Evolutionary conservation across 2,888 invertebrate genomes (phyloP).

Genomic region (Lapara coniferarum): DNA sequence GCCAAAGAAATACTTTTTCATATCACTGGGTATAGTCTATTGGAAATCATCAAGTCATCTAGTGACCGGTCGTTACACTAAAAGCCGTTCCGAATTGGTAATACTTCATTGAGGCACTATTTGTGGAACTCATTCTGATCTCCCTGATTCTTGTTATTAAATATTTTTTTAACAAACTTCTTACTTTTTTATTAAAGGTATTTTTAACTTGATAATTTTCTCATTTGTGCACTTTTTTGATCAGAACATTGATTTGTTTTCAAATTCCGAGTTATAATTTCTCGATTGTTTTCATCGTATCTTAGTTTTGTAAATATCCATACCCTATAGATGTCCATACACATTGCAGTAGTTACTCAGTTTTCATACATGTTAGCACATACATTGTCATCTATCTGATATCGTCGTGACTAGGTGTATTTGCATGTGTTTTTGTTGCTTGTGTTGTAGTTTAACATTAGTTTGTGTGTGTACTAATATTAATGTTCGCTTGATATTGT

Average conservation of each 20-base stretch:
- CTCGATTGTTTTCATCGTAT: too few species aligned
- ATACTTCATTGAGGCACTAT: background rate
- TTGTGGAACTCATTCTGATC: background rate
- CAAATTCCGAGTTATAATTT: too few species aligned
- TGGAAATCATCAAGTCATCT: background rate
- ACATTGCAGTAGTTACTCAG: background rate
- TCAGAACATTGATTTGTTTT: too few species aligned
- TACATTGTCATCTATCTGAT: background rate
- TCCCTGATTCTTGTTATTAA: too few species aligned
- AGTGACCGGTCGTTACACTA: background rate
- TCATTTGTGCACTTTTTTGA: too few species aligned
- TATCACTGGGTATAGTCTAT: background rate
- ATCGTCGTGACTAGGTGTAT: background rate
- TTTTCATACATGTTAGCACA: background rate
- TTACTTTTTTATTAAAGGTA: too few species aligned
- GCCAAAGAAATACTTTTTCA: constrained; percentile 12
- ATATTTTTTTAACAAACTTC: too few species aligned
- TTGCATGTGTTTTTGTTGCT: constrained; percentile 21
- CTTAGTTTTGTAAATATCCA: too few species aligned
- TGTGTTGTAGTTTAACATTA: constrained; percentile 15
- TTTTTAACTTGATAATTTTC: too few species aligned
- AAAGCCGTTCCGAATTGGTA: background rate
- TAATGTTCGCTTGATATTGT: constrained; percentile 1
- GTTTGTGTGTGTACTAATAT: constrained; percentile 14
- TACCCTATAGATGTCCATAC: too few species aligned